Evolutionary conservation across 2,113 vertebrate species (phyloP).

Genomic region (Echinops telfairi): DNA sequence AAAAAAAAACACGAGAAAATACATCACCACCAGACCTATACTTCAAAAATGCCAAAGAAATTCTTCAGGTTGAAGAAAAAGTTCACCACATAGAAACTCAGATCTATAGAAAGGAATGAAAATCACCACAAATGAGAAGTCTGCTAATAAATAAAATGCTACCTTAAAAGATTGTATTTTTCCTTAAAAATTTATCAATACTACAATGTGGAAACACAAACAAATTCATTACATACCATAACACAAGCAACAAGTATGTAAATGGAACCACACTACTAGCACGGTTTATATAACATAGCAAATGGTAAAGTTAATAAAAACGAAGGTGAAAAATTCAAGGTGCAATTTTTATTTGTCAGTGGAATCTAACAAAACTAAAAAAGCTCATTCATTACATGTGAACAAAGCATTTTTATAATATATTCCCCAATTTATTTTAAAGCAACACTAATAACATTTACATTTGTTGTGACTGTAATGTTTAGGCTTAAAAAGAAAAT

Average conservation of each 20-base stretch:
- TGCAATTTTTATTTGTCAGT: too few species aligned
- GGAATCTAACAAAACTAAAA: too few species aligned
- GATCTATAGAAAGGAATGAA: background rate
- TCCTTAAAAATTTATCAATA: background rate
- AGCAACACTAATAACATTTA: background rate
- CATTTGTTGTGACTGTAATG: constrained; percentile 23
- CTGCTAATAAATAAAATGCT: background rate
- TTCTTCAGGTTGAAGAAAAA: constrained; percentile 44
- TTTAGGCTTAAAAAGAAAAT: background rate
- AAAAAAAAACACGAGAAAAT: too few species aligned
- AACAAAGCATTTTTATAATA: too few species aligned
- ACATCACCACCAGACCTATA: too few species aligned
- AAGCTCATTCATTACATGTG: too few species aligned
- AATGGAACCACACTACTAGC: too few species aligned
- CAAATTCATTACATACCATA: constrained; percentile 28
- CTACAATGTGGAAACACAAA: background rate
- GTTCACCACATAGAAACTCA: background rate
- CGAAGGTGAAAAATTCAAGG: too few species aligned
- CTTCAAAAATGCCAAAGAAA: background rate
- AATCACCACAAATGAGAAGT: background rate
- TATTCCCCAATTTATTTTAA: background rate
- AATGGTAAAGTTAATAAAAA: too few species aligned
- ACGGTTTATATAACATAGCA: too few species aligned
- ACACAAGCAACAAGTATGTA: background rate
- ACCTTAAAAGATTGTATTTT: background rate